phyloP scores from a whole-genome alignment of 2,113 vertebrate genomes.

The Plestiodon gilberti region DNA sequence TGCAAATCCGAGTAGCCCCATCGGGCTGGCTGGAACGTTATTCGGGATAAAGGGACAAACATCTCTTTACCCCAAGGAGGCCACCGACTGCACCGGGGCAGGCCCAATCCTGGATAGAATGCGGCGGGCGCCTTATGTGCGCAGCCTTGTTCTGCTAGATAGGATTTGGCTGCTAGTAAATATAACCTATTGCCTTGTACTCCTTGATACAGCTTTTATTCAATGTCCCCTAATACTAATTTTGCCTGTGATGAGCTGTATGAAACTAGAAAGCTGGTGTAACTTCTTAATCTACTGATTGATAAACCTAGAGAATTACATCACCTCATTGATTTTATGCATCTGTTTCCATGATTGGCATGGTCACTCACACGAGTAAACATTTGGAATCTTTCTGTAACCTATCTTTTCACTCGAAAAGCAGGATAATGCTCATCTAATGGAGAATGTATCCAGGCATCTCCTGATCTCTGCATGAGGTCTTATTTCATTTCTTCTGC shows the following conservation, averaged over 20 bases:
- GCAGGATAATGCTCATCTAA: not conserved
- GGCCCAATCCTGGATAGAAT: no score
- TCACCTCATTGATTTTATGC: not conserved
- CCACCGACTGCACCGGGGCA: no score
- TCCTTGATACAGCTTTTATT: not conserved
- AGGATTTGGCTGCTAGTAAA: no score
- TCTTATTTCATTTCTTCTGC: not conserved
- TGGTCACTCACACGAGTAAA: not conserved
- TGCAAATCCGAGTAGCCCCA: no score
- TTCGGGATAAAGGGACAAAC: no score
- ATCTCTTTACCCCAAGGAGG: no score
- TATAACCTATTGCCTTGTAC: not conserved
- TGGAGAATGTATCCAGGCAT: not conserved
- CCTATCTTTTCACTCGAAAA: conserved; percentile 1
- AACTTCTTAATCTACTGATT: not conserved
- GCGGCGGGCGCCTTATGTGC: no score
- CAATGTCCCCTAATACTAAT: not conserved
- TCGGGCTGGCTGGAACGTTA: no score
- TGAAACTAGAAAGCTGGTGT: not conserved
- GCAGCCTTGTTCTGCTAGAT: no score
- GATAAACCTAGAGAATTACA: no score
- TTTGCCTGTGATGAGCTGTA: not conserved
- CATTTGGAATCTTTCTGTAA: not conserved
- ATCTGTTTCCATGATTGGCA: not conserved
- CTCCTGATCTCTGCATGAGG: conserved; percentile 2